phyloP scores from a whole-genome alignment of 2,888 invertebrate species.

The Drosophila nr. fundita region DNA sequence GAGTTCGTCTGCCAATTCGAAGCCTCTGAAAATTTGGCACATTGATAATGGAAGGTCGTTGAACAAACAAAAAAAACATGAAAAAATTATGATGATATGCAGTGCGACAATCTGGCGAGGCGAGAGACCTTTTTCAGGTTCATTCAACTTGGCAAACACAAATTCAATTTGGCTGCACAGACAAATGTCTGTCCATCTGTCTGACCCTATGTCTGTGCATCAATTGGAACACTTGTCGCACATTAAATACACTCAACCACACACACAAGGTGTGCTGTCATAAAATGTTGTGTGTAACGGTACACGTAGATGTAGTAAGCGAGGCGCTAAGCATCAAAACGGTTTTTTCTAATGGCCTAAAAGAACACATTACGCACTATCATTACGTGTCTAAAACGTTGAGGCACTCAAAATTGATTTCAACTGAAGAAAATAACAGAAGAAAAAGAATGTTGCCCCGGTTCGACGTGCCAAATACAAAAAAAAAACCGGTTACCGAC shows the following conservation, averaged over 20 bases:
- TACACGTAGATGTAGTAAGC: constrained; percentile 65
- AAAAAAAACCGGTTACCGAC: constrained; percentile 69
- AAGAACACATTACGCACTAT: constrained; percentile 42
- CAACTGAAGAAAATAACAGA: constrained; percentile 18
- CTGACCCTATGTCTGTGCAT: constrained; percentile 28
- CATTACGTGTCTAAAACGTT: constrained; percentile 46
- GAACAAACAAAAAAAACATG: not conserved
- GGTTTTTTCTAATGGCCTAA: constrained; percentile 60
- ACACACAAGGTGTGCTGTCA: constrained; percentile 56
- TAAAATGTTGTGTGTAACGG: constrained; percentile 63
- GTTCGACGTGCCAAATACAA: constrained; percentile 44
- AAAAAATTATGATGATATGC: constrained; percentile 19
- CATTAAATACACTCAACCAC: constrained; percentile 13
- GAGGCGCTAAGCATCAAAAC: constrained; percentile 64
- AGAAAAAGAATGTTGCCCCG: constrained; percentile 40
- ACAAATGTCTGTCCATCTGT: constrained; percentile 1
- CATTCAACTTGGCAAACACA: constrained; percentile 66
- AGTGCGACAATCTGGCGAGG: constrained; percentile 47
- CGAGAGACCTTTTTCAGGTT: constrained; percentile 59
- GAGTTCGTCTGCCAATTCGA: not conserved
- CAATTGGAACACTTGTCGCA: constrained; percentile 49
- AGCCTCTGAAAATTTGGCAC: constrained; percentile 3
- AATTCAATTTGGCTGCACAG: constrained; percentile 64
- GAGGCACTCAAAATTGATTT: constrained; percentile 59
- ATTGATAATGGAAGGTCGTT: constrained; percentile 19